Base-by-base conservation (phyloP, 2,797 vertebrate genomes). In the Rhinogobio ventralis region DNA sequence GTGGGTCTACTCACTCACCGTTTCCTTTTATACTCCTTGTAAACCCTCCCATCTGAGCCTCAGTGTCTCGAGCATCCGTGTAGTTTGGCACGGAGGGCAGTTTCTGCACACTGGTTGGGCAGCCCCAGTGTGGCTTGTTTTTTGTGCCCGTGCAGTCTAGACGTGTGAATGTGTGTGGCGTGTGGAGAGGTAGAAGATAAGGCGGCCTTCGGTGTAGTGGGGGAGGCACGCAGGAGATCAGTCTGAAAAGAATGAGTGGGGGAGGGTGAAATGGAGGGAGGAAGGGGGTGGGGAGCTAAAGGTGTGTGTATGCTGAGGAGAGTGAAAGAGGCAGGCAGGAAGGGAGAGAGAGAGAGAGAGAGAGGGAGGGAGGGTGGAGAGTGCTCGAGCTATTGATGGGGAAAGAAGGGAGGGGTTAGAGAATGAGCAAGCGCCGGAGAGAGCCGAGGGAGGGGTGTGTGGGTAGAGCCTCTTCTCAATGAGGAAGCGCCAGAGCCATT, bases 401-500 rank as follows among this genome's bases (percentile, higher is more conserved):
- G 86, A 90, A 88, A 76, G 85, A 92, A 86, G 89, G 92, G 91
- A 90, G 91, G 92, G 92, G 92, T 89, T 87, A 88, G 91, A 86
- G 90, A 90, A 85, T 36, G 85, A 76, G 85, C 85, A 88, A 84
- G 83, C 77, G 75, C 90, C 73, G 82, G 89, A 91, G 90, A 91
- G 90, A 66, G 73, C 33, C 85, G 90, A 89, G 92, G 90, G 91
- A 92, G 86, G 87, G 93, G 93, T 85, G 92, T 85, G 94, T 94
- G 93, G 93, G 94, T 92, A 91, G 94, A 93, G 92, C 88, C 93
- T 91, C 86, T 11, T 87, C 91, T 94, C 94, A 95, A 95, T 94
- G 94, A 95, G 95, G 94, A 95, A 96, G 94, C 94, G 90, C 93
- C 90, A 93, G 92, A 95, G 95, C 95, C 95, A 95, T 95, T 95